phyloP scores from a whole-genome alignment of 2,797 vertebrate genomes.

The Cygnus olor region DNA sequence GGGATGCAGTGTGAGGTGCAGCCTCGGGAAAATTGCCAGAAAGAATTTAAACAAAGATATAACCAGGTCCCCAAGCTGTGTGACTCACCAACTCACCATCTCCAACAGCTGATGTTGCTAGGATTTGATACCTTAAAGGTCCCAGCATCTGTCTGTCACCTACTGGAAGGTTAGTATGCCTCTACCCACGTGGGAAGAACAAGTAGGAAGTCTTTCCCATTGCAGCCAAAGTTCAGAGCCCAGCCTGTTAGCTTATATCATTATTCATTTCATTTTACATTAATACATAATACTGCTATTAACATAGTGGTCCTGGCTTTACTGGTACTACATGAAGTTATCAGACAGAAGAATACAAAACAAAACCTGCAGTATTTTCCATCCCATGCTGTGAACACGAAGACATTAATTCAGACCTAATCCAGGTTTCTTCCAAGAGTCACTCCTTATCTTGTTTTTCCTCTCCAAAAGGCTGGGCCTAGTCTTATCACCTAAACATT shows the following conservation, averaged over 20 bases:
- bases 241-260: constrained; percentile 26
- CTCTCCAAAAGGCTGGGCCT: background rate
- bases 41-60: background rate
- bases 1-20: background rate
- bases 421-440: background rate
- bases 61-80: background rate
- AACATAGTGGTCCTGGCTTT: background rate
- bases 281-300: constrained; percentile 51
- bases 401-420: background rate
- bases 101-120: background rate
- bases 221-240: constrained; percentile 34
- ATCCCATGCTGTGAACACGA: fast-evolving
- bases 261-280: constrained; percentile 45
- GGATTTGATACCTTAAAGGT: background rate
- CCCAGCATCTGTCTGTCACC: background rate
- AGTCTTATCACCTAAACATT: background rate
- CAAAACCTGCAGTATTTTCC: background rate
- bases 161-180: background rate
- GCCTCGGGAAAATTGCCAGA: background rate
- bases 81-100: background rate
- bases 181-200: background rate
- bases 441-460: background rate
- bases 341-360: background rate
- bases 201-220: background rate
- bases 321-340: background rate